Evolutionary conservation across 2,113 vertebrate species (phyloP), one percentile per base, ranked within the genome.

Genomic region (Rhizomys pruinosus): DNA sequence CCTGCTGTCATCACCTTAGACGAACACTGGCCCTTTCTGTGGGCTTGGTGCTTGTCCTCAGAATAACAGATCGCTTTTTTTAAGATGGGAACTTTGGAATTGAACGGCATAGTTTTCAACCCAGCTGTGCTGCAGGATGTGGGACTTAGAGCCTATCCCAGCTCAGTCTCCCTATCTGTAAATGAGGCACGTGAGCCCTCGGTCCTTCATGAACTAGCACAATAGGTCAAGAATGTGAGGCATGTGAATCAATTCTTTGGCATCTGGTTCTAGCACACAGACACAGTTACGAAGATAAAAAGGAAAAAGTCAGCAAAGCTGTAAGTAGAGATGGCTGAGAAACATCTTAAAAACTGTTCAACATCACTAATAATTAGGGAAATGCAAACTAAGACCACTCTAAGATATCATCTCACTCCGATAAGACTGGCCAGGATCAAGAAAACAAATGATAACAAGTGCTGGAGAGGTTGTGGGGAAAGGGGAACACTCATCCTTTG

Each of bases 21-120:
- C 0, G 27, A 72, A 47, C 1, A 19, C 3, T 3, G 47, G 42
- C 7, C 4, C 32, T 25, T n/a, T 4, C 3, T 25, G 0, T 3
- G 17, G 19, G 5, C 42, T 47, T 29, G n/a, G 16, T 66, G 19
- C 9, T 61, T 52, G 0, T 59, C 32, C 15, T 59, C 59, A 71
- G 27, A 63, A 42, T 0, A 39, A 59, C 13, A 42, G 32, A 64
- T 39, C 15, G 3, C 11, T 57, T 69, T n/a, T 69, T 80, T 19
- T 34, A 42, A 44, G 39, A 32, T 9, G 29, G 34, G 57, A 72
- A 42, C 7, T 73, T 68, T 3, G 22, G 47, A 73, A 52, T 15
- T 64, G 17, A 34, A 27, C 42, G 11, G 9, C 20, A 22, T 42
- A 52, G n/a, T 11, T 59, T 84, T 13, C 64, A 12, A 39, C 39